Base-by-base conservation (phyloP, 1,140 invertebrate genomes). In the Trichonephila clavipes region DNA sequence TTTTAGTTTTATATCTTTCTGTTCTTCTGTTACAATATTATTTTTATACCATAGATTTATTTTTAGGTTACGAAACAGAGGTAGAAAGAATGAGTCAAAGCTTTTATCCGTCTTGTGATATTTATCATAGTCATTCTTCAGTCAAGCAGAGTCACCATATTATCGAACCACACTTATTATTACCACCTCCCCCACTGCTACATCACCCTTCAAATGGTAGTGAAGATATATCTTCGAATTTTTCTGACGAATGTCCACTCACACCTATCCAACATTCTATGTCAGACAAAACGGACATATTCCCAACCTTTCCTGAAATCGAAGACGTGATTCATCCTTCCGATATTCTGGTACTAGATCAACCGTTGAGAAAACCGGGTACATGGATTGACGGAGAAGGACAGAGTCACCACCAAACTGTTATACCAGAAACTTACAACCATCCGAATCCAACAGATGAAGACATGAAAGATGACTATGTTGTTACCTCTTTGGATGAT, bases 381-480 rank as follows among this genome's bases (percentile, higher is more conserved):
- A 28, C 90, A 5, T 92, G 90, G 90, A 18, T 82, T 44, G 92
- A 93, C 24, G 21, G 58, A 19, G 58, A 21, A 1, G 24, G 69
- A n/a, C n/a, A 81, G 0, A 69, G 34, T 16, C 88, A 89, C 10
- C 62, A 10, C 0, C 83, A 85, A 58, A 59, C 28, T 28, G n/a
- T 59, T n/a, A 2, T 61, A 2, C 5, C 51, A 24, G 83, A 85
- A 24, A n/a, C 24, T 51, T 85, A 85, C n/a, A 16, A 28, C 28
- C 92, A 93, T 62, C 64, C 51, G 16, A 51, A 64, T 66, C 62
- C 77, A 62, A 12, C 51, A 18, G 81, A 86, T n/a, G 93, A 94
- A 18, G 62, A 72, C 18, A 94, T 88, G 94, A 94, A 94, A n/a
- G 88, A 94, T 62, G 94, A 94, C 66, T 94, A 94, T 51, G 94